Evolutionary conservation across 2,113 vertebrate genomes (phyloP), one percentile per base, ranked within the genome.

Genomic region (Heterocephalus glaber): DNA sequence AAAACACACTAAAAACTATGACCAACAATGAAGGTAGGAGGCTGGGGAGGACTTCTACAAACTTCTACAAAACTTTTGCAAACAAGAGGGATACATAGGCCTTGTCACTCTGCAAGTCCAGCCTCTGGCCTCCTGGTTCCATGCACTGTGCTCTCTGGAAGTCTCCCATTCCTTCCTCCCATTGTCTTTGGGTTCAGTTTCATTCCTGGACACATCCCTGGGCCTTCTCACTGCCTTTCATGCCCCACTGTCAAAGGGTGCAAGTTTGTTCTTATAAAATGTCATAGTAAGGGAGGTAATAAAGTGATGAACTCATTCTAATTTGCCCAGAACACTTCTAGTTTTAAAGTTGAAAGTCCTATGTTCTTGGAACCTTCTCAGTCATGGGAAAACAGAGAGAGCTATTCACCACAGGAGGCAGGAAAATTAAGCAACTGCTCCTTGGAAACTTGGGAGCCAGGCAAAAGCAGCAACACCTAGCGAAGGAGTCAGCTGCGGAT

Each of bases 331-430:
- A 90, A 65, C 24, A 47, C 44, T 28, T 66, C 63, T n/a, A 95
- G 35, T 88, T 82, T 85, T 49, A 72, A 90, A 92, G 91, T n/a
- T 7, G 35, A 79, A 94, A 88, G 54, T 83, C 92, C n/a, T 38
- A 8, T 58, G 33, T 72, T 26, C 66, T 49, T 13, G 66, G 33
- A 70, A 72, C 0, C 11, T 1, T 11, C 20, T 86, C 7, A 3
- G 35, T 22, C 11, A 24, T 68, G 56, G n/a, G 66, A n/a, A 93
- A 35, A 84, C 4, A 0, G 16, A 77, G n/a, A 30, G 9, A 28
- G 1, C 0, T 84, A 35, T 14, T 95, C 58, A 35, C 0, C 0
- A 2, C 3, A 14, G n/a, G 60, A 70, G 61, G 38, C 26, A 79
- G 66, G 41, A 17, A 5, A 14, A n/a, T 61, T 7, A 58, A 65